These are phyloP conservation scores for Boleophthalmus pectinirostris DNA, from an alignment of 2,113 vertebrate species.

Conservation along the genomic window DNA sequence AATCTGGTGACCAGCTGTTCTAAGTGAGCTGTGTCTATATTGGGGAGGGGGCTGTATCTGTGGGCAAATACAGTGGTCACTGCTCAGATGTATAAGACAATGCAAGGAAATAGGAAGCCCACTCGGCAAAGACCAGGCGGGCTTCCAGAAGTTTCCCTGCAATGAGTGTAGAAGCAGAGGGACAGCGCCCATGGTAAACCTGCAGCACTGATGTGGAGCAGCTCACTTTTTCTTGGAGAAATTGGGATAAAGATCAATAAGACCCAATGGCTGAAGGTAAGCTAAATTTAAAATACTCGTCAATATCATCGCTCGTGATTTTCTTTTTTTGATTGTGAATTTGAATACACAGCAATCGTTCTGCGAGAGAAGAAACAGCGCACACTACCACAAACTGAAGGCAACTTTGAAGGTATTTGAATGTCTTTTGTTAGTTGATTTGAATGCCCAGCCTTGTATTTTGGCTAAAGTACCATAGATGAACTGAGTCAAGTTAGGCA, in stretches of 20 bases:
- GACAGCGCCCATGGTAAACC: constrained; percentile 4
- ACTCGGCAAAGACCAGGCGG: constrained; percentile 17
- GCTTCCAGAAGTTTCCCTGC: constrained; percentile 58
- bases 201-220: constrained; percentile 17
- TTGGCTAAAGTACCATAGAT: background rate
- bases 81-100: constrained; percentile 56
- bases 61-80: constrained; percentile 24
- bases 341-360: constrained; percentile 55
- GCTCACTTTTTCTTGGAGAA: constrained; percentile 15
- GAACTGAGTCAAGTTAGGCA: background rate
- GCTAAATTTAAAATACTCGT: constrained; percentile 1
- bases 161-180: constrained; percentile 14
- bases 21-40: background rate
- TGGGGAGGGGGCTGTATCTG: constrained; percentile 3
- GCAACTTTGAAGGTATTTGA: constrained; percentile 59
- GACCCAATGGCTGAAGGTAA: constrained; percentile 71
- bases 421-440: background rate
- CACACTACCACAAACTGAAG: constrained; percentile 61
- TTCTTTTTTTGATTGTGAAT: constrained; percentile 13
- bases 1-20: background rate
- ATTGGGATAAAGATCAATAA: constrained; percentile 16
- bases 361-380: constrained; percentile 65
- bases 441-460: background rate
- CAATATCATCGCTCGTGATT: background rate
- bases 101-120: constrained; percentile 73